Evolutionary conservation across 2,113 vertebrate species (phyloP), one percentile per base, ranked within the genome.

Genomic region (Erinaceus europaeus): DNA sequence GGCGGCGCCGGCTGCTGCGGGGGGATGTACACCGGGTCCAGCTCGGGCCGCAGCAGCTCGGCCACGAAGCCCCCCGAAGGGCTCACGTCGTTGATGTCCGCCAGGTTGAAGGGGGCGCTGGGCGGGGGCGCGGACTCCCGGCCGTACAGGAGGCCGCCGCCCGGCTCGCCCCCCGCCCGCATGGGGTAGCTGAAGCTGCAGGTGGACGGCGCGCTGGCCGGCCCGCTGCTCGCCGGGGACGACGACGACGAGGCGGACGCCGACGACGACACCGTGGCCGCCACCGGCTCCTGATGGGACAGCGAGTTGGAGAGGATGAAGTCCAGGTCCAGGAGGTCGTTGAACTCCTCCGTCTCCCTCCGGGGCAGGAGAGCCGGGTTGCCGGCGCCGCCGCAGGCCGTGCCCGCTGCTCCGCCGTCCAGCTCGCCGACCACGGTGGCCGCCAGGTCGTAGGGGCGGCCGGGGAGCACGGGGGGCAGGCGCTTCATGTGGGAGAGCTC

Each of bases 1-100:
- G 96, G 90, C 23, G 95, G 96, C 94, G 97, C 91, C 87, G 95
- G 96, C 73, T 96, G 96, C 53, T 96, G 96, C 61, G 95, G 96
- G 61, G 98, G 98, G 82, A 99, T 97, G 96, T 99, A 99, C 17
- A 98, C 98, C 0, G 98, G 98, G 95, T 99, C 99, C 97, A 99
- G 92, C 44, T 99, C 99, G 0, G 99, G 98, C 88, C 98, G 97
- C 97, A 99, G 98, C 64, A 99, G 98, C 93, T 99, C 99, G 0
- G 99, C 99, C 84, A 99, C 98, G 36, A 99, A 99, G 86, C 99
- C 99, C 59, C 98, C 99, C 1, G 98, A 98, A 3, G 98, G 98
- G 5, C 98, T 98, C 67, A 99, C 98, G 25, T 99, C 98, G 48
- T 96, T 98, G 94, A 99, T 98, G 91, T 99, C 98, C 25, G 98